Evolutionary conservation across 2,888 invertebrate genomes (phyloP).

Genomic region (Dicroscelio sp.): DNA sequence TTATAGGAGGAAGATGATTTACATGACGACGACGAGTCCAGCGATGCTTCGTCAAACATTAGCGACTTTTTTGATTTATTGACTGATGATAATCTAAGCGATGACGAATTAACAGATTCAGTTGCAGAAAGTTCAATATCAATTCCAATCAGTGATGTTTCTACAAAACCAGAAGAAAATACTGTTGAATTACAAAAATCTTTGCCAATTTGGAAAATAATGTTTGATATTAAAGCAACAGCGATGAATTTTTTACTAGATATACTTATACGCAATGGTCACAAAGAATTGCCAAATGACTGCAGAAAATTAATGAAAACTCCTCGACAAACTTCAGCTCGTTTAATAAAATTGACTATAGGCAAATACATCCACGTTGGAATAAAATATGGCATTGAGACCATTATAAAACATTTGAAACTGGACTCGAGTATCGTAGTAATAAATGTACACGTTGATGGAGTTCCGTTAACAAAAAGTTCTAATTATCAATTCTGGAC

Average conservation of each 20-base stretch:
- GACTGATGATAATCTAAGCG: slow-evolving; percentile 1
- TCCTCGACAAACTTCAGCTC: background rate
- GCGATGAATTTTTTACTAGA: slow-evolving; percentile 1
- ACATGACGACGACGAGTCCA: background rate
- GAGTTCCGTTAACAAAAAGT: background rate
- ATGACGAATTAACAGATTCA: slow-evolving; percentile 8
- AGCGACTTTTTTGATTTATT: background rate
- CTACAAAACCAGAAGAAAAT: background rate
- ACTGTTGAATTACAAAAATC: background rate
- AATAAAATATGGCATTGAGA: background rate
- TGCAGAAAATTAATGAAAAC: background rate
- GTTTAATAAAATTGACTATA: background rate
- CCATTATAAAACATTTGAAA: background rate
- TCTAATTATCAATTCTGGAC: slow-evolving; percentile 4
- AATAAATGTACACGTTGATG: background rate
- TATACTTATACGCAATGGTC: background rate
- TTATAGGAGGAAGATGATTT: no score
- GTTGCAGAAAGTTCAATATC: background rate
- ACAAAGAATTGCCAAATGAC: background rate
- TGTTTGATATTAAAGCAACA: background rate
- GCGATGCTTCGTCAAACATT: background rate
- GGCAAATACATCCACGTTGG: slow-evolving; percentile 12
- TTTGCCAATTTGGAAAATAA: slow-evolving; percentile 1
- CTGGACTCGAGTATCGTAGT: background rate
- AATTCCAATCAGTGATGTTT: background rate